These are phyloP conservation scores for Pollenia amentaria DNA, from an alignment of 2,888 invertebrate genomes.

Conservation along the genomic window DNA sequence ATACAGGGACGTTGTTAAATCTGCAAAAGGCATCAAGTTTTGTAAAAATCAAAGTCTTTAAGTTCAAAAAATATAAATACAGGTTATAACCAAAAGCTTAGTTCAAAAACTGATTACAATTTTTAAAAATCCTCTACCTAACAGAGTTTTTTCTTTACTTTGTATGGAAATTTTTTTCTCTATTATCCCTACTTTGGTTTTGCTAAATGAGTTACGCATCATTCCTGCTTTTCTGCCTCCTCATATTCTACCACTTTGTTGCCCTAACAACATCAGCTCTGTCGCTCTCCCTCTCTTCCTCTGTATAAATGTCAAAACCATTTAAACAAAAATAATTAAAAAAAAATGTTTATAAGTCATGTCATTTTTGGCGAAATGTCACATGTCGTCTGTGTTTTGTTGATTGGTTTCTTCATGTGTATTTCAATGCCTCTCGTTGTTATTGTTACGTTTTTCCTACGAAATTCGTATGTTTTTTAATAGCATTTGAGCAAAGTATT, in stretches of 20 bases:
- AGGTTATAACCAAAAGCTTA: too few relatives aligned
- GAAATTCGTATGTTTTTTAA: neutral
- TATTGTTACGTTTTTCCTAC: conserved; percentile 20
- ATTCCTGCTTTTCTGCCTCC: neutral
- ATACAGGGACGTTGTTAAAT: too few relatives aligned
- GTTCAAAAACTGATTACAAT: too few relatives aligned
- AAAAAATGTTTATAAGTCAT: conserved; percentile 33
- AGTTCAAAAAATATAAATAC: too few relatives aligned
- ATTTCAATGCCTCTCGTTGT: neutral
- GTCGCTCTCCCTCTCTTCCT: too few relatives aligned
- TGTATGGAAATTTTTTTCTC: neutral
- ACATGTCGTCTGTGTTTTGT: conserved; percentile 31
- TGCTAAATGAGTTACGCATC: neutral
- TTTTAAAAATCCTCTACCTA: too few relatives aligned
- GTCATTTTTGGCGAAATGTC: conserved; percentile 41
- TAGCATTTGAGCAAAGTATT: neutral
- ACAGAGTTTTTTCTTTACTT: too few relatives aligned
- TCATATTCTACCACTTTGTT: conserved; percentile 2
- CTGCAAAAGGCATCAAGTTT: too few relatives aligned
- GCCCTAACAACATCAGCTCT: neutral
- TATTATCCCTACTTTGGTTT: neutral
- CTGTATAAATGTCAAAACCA: conserved; percentile 44
- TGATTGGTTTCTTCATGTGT: conserved; percentile 21
- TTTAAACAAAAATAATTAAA: neutral
- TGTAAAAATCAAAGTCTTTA: too few relatives aligned